phyloP scores from a whole-genome alignment of 2,888 invertebrate genomes.

The Sphecodes monilicornis region DNA sequence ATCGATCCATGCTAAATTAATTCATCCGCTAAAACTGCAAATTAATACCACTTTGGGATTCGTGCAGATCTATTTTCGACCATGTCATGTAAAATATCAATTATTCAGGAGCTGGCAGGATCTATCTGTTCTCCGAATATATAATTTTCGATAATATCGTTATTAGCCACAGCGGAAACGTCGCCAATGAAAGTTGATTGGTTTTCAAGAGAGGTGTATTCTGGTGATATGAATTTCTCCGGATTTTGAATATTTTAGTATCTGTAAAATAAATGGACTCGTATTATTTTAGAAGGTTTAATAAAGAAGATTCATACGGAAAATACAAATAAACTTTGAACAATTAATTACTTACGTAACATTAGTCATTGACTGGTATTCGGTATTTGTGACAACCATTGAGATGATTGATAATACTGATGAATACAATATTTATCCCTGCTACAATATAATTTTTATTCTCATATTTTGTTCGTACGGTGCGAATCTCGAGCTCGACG shows the following conservation, averaged over 20 bases:
- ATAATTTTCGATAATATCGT: neutral
- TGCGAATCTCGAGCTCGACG: too few relatives aligned
- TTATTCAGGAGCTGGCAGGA: neutral
- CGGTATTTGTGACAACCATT: too few relatives aligned
- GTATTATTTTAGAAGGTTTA: neutral
- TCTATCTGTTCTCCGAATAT: neutral
- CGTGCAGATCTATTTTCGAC: conserved; percentile 8
- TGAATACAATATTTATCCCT: too few relatives aligned
- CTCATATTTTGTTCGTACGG: too few relatives aligned
- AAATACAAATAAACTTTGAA: too few relatives aligned
- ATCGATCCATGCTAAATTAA: conserved; percentile 18
- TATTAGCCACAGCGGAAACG: neutral
- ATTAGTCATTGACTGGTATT: too few relatives aligned
- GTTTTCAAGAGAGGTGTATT: neutral
- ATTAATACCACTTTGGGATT: conserved; percentile 23
- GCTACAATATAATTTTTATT: too few relatives aligned
- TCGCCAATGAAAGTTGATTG: neutral
- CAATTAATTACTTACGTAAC: too few relatives aligned
- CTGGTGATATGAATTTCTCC: neutral
- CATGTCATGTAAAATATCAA: conserved; percentile 23
- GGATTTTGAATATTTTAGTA: neutral
- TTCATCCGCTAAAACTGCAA: conserved; percentile 24
- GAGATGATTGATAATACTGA: too few relatives aligned
- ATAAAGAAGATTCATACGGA: too few relatives aligned
- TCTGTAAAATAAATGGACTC: too few relatives aligned